Conservation (phyloP, 2,888 invertebrate species). For the Trichopoda pennipes region DNA sequence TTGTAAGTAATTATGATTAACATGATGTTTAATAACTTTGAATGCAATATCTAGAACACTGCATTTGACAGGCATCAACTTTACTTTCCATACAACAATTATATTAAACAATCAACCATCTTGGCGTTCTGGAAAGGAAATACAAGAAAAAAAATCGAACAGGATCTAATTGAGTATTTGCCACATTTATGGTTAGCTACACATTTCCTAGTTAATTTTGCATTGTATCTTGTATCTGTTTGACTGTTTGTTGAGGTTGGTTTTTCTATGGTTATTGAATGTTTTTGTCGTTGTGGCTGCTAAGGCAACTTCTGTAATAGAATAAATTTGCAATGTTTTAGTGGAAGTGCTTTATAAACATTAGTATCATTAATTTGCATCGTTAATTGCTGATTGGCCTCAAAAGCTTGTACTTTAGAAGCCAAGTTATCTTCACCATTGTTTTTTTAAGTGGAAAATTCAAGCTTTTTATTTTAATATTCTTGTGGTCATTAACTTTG, state of each 20-base stretch:
- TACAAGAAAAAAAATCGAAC: constrained; percentile 17
- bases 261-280: constrained; percentile 42
- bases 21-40: constrained; percentile 53
- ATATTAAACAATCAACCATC: constrained; percentile 24
- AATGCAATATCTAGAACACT: constrained; percentile 35
- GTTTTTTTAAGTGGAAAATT: constrained; percentile 21
- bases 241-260: constrained; percentile 44
- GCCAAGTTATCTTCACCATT: constrained; percentile 35
- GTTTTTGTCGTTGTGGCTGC: background rate
- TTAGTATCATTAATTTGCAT: constrained; percentile 63
- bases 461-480: constrained; percentile 1
- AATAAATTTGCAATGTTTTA: constrained; percentile 4
- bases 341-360: constrained; percentile 16
- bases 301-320: constrained; percentile 1
- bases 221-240: constrained; percentile 46
- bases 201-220: constrained; percentile 66
- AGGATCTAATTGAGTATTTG: constrained; percentile 74
- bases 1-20: constrained; percentile 20
- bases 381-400: constrained; percentile 74
- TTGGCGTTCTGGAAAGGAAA: constrained; percentile 3
- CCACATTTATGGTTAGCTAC: constrained; percentile 60
- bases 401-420: constrained; percentile 65
- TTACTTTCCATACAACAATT: background rate
- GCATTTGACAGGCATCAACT: background rate
- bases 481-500: constrained; percentile 10